phyloP scores from a whole-genome alignment of 2,888 invertebrate species.

The Eupithecia subumbrata region DNA sequence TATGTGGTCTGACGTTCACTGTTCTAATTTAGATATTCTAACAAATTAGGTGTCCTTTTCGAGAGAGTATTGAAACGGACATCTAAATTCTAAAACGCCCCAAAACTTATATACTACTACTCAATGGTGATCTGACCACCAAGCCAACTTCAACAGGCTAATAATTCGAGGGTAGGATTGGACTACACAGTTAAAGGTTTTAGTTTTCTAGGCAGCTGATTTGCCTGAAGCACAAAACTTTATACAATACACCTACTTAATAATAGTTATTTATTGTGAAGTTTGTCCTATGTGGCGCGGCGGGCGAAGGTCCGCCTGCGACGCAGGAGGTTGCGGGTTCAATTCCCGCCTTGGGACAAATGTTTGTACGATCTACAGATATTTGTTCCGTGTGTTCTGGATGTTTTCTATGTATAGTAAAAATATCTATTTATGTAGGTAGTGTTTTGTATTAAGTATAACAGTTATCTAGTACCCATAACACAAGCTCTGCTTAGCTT shows the following conservation, averaged over 20 bases:
- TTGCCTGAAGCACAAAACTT: not conserved
- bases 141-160: not conserved
- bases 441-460: no score
- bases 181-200: not conserved
- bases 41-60: slow-evolving; percentile 12
- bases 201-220: not conserved
- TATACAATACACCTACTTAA: not conserved
- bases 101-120: not conserved
- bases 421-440: no score
- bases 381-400: no score
- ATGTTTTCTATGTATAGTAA: no score
- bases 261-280: no score
- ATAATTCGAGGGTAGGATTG: not conserved
- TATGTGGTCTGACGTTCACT: slow-evolving; percentile 10
- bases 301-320: no score
- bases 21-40: slow-evolving; percentile 12
- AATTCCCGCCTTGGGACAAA: no score
- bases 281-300: no score
- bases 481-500: no score
- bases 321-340: no score
- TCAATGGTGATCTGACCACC: not conserved
- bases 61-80: not conserved
- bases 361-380: no score
- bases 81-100: not conserved
- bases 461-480: no score